These are phyloP conservation scores for Montipora capricornis DNA, from an alignment of 64 coral and sea anemone species.

Conservation along the genomic window DNA sequence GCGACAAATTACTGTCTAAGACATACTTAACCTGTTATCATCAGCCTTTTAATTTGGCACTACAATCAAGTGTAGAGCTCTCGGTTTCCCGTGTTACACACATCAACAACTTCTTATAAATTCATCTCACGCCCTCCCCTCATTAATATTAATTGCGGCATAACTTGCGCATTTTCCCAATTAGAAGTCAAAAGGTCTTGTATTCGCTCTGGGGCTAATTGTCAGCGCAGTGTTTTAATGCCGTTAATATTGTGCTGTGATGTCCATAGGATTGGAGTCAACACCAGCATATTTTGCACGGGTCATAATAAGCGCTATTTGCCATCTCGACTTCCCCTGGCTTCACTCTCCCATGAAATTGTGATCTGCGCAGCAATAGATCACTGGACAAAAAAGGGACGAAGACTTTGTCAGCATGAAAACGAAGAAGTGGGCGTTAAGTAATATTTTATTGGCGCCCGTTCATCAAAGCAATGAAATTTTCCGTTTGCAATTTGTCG, in stretches of 20 bases:
- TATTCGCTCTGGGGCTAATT: slow-evolving; percentile 27
- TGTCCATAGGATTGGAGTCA: not conserved
- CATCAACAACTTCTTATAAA: slow-evolving; percentile 51
- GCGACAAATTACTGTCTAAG: slow-evolving; percentile 9
- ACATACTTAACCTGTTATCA: not conserved
- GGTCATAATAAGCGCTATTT: not conserved
- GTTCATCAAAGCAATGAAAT: not conserved
- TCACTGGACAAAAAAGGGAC: slow-evolving; percentile 10
- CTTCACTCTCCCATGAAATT: slow-evolving; percentile 40
- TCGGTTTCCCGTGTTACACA: slow-evolving; percentile 9
- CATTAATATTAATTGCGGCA: slow-evolving; percentile 3
- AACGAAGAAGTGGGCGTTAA: not conserved
- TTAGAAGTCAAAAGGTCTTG: slow-evolving; percentile 59
- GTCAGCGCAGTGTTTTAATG: not conserved
- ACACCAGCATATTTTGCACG: not conserved
- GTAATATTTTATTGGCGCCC: not conserved
- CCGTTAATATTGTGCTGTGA: slow-evolving; percentile 1
- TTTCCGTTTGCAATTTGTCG: slow-evolving; percentile 19
- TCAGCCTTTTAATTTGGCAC: not conserved
- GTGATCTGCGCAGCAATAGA: not conserved
- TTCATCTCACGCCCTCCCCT: slow-evolving; percentile 40
- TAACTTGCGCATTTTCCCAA: slow-evolving; percentile 9
- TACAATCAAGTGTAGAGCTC: slow-evolving; percentile 11
- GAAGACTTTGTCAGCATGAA: not conserved
- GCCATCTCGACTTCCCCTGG: not conserved